phyloP scores from a whole-genome alignment of 2,113 vertebrate genomes.

The Lamprologus speciosus region DNA sequence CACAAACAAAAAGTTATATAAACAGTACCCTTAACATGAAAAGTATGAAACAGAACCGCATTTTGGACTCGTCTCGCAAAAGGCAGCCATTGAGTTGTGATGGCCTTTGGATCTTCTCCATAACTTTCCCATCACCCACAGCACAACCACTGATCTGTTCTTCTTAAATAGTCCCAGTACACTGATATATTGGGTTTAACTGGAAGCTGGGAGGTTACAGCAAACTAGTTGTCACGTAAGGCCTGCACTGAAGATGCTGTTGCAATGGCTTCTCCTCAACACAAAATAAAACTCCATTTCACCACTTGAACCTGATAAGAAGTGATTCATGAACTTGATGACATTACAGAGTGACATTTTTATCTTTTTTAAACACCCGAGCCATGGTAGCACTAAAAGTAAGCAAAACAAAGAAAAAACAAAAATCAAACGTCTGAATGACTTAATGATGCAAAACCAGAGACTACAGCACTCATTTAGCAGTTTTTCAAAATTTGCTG shows the following conservation, averaged over 20 bases:
- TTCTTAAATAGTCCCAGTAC: constrained; percentile 2
- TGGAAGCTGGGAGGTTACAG: constrained; percentile 6
- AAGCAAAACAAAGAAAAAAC: constrained; percentile 37
- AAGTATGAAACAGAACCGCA: constrained; percentile 62
- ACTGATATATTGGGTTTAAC: background rate
- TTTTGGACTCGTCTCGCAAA: constrained; percentile 53
- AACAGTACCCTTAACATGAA: constrained; percentile 71
- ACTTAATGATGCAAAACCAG: constrained; percentile 74
- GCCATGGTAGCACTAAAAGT: constrained; percentile 14
- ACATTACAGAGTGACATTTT: constrained; percentile 14
- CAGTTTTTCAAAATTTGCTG: constrained; percentile 69
- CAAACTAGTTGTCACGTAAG: constrained; percentile 43
- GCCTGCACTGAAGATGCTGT: constrained; percentile 49
- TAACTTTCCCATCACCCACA: constrained; percentile 10
- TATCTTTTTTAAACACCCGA: constrained; percentile 16
- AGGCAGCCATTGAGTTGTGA: constrained; percentile 42
- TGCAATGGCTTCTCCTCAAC: constrained; percentile 45
- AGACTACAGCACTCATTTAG: constrained; percentile 83
- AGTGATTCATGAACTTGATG: constrained; percentile 7
- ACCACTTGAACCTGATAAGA: constrained; percentile 18
- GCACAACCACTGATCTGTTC: background rate
- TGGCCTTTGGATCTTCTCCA: constrained; percentile 1
- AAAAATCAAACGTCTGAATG: constrained; percentile 60
- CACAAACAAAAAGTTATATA: constrained; percentile 59
- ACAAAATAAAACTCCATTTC: constrained; percentile 6